Evolutionary conservation across 2,797 vertebrate genomes (phyloP), one percentile per base, ranked within the genome.

Genomic region (Cheracebus regulus): DNA sequence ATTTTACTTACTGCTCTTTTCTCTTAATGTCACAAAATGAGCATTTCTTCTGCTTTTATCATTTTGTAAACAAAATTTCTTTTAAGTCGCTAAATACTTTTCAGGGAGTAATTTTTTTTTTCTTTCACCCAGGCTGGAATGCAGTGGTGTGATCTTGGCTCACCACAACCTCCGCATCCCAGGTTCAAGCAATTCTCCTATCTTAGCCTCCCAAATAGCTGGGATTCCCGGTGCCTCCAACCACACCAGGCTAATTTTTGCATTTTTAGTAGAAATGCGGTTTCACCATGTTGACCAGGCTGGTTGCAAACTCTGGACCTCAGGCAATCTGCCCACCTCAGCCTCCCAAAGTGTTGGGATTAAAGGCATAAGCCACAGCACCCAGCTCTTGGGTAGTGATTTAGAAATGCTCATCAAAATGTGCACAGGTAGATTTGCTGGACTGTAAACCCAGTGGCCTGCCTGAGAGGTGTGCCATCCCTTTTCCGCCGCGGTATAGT

Each of bases 61-160:
- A 33, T 52, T 13, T 48, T 67, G n/a, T 13, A 48, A 84, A 46
- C 44, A 12, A 33, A 46, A 24, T 24, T 24, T 46, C 15, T 30
- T 76, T 70, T 10, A 93, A 94, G 93, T 96, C 93, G 36, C 94
- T 7, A 76, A 75, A 52, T 4, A 24, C 33, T 36, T 57, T 30
- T 75, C 33, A 50, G 36, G 33, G 48, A 28, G 36, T 75, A 30
- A n/a, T 57, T 33, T 57, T 61, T 61, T 30, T 61, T 57, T 14
- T 70, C n/a, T 70, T n/a, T 70, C 4, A 0, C 17, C 64, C n/a
- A 70, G 64, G 17, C n/a, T 70, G 15, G 17, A 20, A 19, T 70
- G n/a, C 19, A 70, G n/a, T 70, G 67, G 67, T n/a, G 33, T 9
- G 8, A n/a, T 70, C 33, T 36, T 20, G 67, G 67, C 67, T 64